A percentile compares a stretch with the other conserved stretches of the same genome.
Evolutionary conservation across 2,113 vertebrate genomes (phyloP).

Genomic region (Paracanthobrama guichenoti): DNA sequence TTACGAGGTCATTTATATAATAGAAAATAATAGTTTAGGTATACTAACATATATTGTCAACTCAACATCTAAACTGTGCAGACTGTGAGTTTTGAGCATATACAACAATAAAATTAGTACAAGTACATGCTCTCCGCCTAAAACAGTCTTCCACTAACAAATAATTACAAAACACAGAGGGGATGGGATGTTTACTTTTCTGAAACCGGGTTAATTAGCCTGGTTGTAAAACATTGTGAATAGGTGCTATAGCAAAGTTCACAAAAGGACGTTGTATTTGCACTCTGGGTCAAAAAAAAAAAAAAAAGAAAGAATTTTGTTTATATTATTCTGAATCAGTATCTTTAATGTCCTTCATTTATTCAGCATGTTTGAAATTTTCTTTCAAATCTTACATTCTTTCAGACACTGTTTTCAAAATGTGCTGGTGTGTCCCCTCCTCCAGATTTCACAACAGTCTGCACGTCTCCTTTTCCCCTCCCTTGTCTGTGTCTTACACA

Average conservation of each 20-base stretch:
- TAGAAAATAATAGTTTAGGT: not conserved
- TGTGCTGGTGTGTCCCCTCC: constrained; percentile 18
- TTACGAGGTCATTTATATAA: not conserved
- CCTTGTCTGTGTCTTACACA: constrained; percentile 14
- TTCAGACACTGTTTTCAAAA: not conserved
- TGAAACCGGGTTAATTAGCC: not conserved
- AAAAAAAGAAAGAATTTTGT: too few relatives aligned
- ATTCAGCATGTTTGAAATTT: not conserved
- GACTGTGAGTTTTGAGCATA: not conserved
- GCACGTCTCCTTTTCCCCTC: constrained; percentile 42
- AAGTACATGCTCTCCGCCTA: not conserved
- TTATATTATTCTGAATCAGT: not conserved
- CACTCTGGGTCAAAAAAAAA: not conserved
- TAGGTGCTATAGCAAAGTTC: not conserved
- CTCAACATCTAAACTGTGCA: not conserved
- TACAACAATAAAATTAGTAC: not conserved
- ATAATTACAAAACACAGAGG: not conserved
- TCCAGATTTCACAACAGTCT: constrained; percentile 49
- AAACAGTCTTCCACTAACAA: not conserved
- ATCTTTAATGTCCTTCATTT: not conserved
- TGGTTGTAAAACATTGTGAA: not conserved
- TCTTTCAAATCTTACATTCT: not conserved
- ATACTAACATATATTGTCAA: not conserved
- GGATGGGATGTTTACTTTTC: not conserved
- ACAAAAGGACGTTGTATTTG: not conserved